phyloP scores from a whole-genome alignment of 1,140 invertebrate genomes.

The Galleria mellonella region DNA sequence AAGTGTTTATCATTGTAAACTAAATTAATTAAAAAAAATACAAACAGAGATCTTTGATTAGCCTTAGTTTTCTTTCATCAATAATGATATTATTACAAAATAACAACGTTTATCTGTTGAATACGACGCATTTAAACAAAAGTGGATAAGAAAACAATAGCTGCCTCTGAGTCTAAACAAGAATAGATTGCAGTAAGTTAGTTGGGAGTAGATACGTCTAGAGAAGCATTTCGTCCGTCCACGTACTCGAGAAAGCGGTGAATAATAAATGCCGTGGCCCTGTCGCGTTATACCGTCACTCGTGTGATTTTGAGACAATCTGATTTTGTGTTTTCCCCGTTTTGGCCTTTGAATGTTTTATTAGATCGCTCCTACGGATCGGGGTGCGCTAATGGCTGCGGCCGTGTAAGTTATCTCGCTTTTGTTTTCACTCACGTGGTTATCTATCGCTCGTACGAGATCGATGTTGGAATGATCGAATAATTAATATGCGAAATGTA shows the following conservation, averaged over 20 bases:
- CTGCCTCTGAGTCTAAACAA: slow-evolving; percentile 12
- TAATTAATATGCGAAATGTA: background rate
- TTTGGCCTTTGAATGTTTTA: slow-evolving; percentile 67
- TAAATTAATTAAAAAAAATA: too few species aligned
- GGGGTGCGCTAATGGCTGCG: slow-evolving; percentile 45
- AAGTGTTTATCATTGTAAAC: too few species aligned
- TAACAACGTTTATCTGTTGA: too few species aligned
- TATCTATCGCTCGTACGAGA: slow-evolving; percentile 5
- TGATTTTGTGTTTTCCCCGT: slow-evolving; percentile 68
- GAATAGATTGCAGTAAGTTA: slow-evolving; percentile 32
- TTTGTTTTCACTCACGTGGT: slow-evolving; percentile 20
- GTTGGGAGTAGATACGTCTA: slow-evolving; percentile 9
- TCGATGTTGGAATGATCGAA: slow-evolving; percentile 4
- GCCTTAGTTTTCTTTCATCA: too few species aligned
- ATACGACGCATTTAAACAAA: background rate
- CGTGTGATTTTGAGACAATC: slow-evolving; percentile 72
- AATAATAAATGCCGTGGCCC: slow-evolving; percentile 63
- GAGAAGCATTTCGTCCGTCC: slow-evolving; percentile 28
- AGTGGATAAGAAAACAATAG: slow-evolving; percentile 9
- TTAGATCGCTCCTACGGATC: slow-evolving; percentile 44
- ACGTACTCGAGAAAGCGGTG: slow-evolving; percentile 16
- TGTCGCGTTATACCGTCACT: slow-evolving; percentile 43
- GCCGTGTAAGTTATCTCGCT: slow-evolving; percentile 27
- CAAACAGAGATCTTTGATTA: too few species aligned
- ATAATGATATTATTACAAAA: too few species aligned